Percentiles rank a stretch among this genome's conserved stretches.
Evolutionary conservation across 2,113 vertebrate genomes (phyloP).

Genomic region (Chaetura pelagica): DNA sequence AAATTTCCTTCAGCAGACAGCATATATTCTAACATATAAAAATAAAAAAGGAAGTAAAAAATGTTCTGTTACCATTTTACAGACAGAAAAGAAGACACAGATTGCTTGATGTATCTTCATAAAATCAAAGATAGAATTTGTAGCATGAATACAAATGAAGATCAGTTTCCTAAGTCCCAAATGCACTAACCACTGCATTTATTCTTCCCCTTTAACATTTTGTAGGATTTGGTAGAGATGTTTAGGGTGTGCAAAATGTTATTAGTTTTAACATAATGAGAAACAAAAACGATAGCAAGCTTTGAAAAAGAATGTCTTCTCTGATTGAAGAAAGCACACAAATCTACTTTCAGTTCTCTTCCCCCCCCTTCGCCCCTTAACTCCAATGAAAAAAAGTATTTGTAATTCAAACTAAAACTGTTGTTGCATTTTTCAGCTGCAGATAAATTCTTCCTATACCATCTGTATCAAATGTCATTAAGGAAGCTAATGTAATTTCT

Average conservation of each 20-base stretch:
- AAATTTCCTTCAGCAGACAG: not conserved
- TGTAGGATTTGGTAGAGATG: not conserved
- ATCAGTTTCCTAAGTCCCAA: not conserved
- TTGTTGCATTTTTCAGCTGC: slow-evolving; percentile 43
- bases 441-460: slow-evolving; percentile 36
- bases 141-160: not conserved
- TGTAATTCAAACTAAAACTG: slow-evolving; percentile 10
- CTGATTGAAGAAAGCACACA: not conserved
- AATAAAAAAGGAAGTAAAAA: not conserved
- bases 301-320: not conserved
- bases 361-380: not conserved
- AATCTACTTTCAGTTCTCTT: not conserved
- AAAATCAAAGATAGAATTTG: not conserved
- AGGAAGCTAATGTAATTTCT: slow-evolving; percentile 63
- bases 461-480: slow-evolving; percentile 66
- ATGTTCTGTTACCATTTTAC: not conserved
- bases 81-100: not conserved
- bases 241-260: not conserved
- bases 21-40: not conserved
- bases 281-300: not conserved
- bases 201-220: not conserved
- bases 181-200: not conserved
- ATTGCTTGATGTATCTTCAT: not conserved
- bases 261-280: not conserved
- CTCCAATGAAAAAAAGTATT: slow-evolving; percentile 13